Percentiles rank a stretch among this genome's conserved stretches.
Evolutionary conservation across 1,140 invertebrate species (phyloP).

Genomic region (Drosophila tropicalis): DNA sequence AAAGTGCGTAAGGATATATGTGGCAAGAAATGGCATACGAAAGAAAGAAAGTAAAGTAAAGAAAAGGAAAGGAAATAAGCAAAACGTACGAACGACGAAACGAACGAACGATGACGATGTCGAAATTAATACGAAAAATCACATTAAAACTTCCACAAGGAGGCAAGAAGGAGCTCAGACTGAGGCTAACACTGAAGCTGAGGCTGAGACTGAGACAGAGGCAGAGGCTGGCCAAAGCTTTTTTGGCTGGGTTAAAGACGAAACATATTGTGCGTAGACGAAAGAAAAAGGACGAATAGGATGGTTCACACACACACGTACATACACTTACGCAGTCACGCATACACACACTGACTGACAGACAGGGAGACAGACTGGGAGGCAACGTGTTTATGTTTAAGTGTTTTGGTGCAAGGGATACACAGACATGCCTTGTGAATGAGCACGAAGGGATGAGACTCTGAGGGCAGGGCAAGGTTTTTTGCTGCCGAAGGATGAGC

Average conservation of each 20-base stretch:
- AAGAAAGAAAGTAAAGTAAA: constrained; percentile 12
- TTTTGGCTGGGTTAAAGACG: constrained; percentile 78
- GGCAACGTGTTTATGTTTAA: constrained; percentile 80
- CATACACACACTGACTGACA: constrained; percentile 41
- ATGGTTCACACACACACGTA: constrained; percentile 36
- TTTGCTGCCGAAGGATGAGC: not conserved
- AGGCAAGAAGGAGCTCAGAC: constrained; percentile 29
- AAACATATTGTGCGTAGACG: constrained; percentile 81
- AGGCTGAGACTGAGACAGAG: constrained; percentile 15
- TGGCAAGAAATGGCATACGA: constrained; percentile 5
- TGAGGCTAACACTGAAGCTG: constrained; percentile 22
- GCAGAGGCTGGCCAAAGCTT: constrained; percentile 42
- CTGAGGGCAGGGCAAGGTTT: not conserved
- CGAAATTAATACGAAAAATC: constrained; percentile 81
- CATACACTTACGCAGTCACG: constrained; percentile 20
- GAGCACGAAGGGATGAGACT: constrained; percentile 51
- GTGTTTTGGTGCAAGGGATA: constrained; percentile 66
- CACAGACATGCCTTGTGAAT: constrained; percentile 49
- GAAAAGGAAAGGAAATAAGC: constrained; percentile 8
- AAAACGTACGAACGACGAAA: constrained; percentile 17
- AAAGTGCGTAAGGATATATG: constrained; percentile 76
- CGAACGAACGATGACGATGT: constrained; percentile 70
- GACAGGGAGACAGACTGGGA: constrained; percentile 30
- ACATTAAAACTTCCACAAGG: constrained; percentile 76
- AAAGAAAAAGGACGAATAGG: constrained; percentile 62